Evolutionary conservation across 2,113 vertebrate genomes (phyloP), one percentile per base, ranked within the genome.

Genomic region (Gavia stellata): DNA sequence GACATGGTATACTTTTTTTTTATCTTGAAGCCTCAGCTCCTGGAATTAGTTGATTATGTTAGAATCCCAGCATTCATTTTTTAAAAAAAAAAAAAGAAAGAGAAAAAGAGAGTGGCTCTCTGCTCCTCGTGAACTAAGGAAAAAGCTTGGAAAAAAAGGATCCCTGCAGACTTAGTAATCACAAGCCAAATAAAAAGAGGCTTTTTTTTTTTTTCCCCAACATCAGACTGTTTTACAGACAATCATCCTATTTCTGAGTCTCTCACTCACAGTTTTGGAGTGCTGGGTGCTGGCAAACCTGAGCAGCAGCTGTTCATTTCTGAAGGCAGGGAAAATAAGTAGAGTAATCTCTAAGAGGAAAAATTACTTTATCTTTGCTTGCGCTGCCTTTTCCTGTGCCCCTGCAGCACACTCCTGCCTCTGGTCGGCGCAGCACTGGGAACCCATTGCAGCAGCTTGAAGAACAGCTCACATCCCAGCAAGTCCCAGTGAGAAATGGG

Each of bases 11-110:
- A 96, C 89, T 92, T 67, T 84, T 93, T 93, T 94, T 94, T 89
- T 94, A 95, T 95, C 88, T 94, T 94, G 88, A 93, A 93, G 94
- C 71, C 52, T 94, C 94, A 93, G 95, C 90, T 96, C 83, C 95
- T 94, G 94, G 94, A 97, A 96, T 93, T 95, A 91, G 75, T 93
- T 93, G 85, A 95, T 93, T 90, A 56, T 67, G 55, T 79, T 88
- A 52, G 92, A 88, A 96, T 86, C 75, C 56, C 52, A 88, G 79
- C 72, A 93, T 92, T 96, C 59, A 90, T 96, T 70, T 10, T 96
- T 70, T 10, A 3, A 61, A 72, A 84, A 34, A 7, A 4, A 6
- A 15, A 14, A 33, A 2, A 1, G n/a, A n/a, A 36, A 14, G 1
- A 3, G 21, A 61, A 45, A 59, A n/a, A 19, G 14, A 47, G 17